phyloP scores from a whole-genome alignment of 2,888 invertebrate genomes.

The Geotrupes spiniger region DNA sequence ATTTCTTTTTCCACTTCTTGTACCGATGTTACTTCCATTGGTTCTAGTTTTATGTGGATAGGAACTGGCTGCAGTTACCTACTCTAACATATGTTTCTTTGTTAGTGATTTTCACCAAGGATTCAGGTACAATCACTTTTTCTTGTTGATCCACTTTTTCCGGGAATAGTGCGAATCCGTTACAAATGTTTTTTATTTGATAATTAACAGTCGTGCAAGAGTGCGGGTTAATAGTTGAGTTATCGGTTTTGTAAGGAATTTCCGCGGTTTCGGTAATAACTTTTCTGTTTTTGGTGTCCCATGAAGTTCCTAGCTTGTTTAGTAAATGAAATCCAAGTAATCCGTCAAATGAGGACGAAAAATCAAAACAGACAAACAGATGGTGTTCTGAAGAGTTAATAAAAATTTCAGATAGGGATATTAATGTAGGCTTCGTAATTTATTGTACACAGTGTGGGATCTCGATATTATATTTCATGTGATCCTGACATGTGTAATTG shows the following conservation, averaged over 20 bases:
- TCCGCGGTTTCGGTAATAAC: slow-evolving; percentile 4
- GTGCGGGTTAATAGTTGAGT: not conserved
- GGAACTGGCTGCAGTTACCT: not conserved
- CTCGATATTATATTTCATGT: slow-evolving; percentile 4
- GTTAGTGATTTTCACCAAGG: slow-evolving; percentile 5
- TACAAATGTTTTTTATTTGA: slow-evolving; percentile 2
- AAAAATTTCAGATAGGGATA: slow-evolving; percentile 9
- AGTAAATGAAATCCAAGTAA: slow-evolving; percentile 7
- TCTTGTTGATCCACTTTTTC: not conserved
- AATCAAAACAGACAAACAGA: slow-evolving; percentile 12
- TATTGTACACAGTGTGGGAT: slow-evolving; percentile 1
- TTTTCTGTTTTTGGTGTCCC: slow-evolving; percentile 3
- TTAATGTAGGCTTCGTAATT: not conserved
- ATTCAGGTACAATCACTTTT: slow-evolving; percentile 1
- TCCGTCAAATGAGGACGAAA: slow-evolving; percentile 7
- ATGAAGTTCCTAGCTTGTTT: slow-evolving; percentile 2
- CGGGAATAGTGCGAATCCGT: slow-evolving; percentile 6
- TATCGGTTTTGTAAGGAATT: slow-evolving; percentile 6
- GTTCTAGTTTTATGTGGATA: not conserved
- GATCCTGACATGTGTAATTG: slow-evolving; percentile 9
- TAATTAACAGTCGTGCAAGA: not conserved
- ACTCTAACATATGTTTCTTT: not conserved
- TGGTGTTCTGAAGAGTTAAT: not conserved
- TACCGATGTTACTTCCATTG: slow-evolving; percentile 2
- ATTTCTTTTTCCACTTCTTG: not conserved